These are phyloP conservation scores for Archegozetes longisetosus DNA, from an alignment of 1,140 invertebrate genomes.

Conservation along the genomic window DNA sequence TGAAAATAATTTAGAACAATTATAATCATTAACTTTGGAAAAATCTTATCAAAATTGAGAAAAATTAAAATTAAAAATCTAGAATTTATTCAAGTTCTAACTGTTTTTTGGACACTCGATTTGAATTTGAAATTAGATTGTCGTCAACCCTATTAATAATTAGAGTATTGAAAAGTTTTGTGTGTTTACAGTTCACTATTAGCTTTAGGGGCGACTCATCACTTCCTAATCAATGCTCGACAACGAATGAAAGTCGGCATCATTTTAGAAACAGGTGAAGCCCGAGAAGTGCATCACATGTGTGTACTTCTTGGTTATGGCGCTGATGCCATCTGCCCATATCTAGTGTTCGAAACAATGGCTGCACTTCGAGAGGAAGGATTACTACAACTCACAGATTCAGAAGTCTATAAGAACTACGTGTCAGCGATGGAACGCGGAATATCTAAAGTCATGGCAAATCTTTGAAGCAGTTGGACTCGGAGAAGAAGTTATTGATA, in stretches of 20 bases:
- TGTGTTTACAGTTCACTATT: slow-evolving; percentile 49
- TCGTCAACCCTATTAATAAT: slow-evolving; percentile 16
- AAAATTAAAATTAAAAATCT: too few species aligned
- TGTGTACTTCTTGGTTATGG: slow-evolving; percentile 91
- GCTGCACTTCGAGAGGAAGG: slow-evolving; percentile 60
- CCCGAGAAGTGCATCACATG: slow-evolving; percentile 89
- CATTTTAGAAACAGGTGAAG: slow-evolving; percentile 82
- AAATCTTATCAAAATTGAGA: too few species aligned
- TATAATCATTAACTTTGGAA: too few species aligned
- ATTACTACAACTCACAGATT: slow-evolving; percentile 61
- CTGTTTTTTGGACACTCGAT: too few species aligned
- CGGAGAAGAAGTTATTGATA: slow-evolving; percentile 75
- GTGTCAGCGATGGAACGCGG: slow-evolving; percentile 55
- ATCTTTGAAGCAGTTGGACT: slow-evolving; percentile 98
- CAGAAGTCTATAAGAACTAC: slow-evolving; percentile 66
- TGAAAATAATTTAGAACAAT: too few species aligned
- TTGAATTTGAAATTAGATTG: too few species aligned
- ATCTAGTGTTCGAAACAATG: slow-evolving; percentile 85
- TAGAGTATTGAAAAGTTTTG: slow-evolving; percentile 28
- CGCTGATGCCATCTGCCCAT: slow-evolving; percentile 92
- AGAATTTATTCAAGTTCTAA: slow-evolving; percentile 1
- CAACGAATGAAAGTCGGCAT: slow-evolving; percentile 90
- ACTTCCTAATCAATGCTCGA: slow-evolving; percentile 85
- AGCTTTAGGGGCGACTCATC: slow-evolving; percentile 81
- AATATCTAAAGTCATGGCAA: slow-evolving; percentile 78